These are phyloP conservation scores for Myrmecophaga tridactyla DNA, from an alignment of 2,113 vertebrate species.

Conservation along the genomic window DNA sequence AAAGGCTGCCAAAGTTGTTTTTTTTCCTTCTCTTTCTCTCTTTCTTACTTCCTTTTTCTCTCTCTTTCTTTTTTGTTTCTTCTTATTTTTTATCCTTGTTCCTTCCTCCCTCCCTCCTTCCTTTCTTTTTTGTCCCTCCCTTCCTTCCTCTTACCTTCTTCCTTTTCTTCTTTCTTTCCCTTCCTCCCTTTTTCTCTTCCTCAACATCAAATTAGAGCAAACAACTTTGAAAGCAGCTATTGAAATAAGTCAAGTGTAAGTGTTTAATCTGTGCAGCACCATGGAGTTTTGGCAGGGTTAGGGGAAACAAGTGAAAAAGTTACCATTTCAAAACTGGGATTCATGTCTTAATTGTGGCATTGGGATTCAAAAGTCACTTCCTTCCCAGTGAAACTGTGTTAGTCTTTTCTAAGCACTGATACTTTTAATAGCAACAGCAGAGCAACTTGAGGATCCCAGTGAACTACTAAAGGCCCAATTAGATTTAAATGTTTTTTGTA, in stretches of 20 bases:
- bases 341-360: constrained; percentile 58
- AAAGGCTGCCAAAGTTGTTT: neutral
- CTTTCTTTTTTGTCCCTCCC: no score
- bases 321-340: constrained; percentile 52
- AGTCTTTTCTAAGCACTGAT: constrained; percentile 44
- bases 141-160: no score
- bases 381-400: constrained; percentile 20
- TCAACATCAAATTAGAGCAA: no score
- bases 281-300: constrained; percentile 50
- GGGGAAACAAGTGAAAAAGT: constrained; percentile 56
- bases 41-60: no score
- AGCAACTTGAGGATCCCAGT: constrained; percentile 6
- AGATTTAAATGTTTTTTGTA: constrained; percentile 56
- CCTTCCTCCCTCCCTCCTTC: no score
- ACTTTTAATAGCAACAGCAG: constrained; percentile 35
- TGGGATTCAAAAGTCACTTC: constrained; percentile 32
- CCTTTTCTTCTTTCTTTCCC: no score
- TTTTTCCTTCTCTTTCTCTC: no score
- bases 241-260: constrained; percentile 70
- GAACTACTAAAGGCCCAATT: constrained; percentile 23
- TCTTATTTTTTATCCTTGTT: no score
- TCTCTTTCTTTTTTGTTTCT: no score
- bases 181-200: no score
- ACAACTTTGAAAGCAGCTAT: constrained; percentile 57
- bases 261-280: constrained; percentile 57